Base-by-base conservation (phyloP, 1,140 invertebrate genomes). In the Arctopsyche grandis region DNA sequence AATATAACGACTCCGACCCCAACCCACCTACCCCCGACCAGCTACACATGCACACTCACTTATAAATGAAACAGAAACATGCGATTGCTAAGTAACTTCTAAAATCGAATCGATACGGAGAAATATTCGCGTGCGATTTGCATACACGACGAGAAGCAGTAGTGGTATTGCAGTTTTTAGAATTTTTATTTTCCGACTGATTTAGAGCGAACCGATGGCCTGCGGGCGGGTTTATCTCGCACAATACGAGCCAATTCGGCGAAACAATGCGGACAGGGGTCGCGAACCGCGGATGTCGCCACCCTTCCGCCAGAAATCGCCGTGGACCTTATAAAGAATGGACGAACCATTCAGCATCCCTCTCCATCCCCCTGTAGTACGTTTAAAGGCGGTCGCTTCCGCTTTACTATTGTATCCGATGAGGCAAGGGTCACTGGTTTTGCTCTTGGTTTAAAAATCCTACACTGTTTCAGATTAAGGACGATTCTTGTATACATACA, bases 11-110 rank as follows among this genome's bases (percentile, higher is more conserved):
- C 52, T 56, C 44, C 24, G 46, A 21, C 14, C 74, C 69, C 73
- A 77, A 19, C 63, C 46, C 66, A 22, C 75, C 19, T 9, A 16
- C 19, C 63, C 7, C 63, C 24, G 63, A 66, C 22, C 21, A 14
- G 48, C 9, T 69, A 77, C 75, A 77, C 75, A 77, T 77, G 69
- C 69, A 71, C 63, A 66, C 66, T 71, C 75, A 66, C 77, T 71
- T 73, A 76, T 44, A 76, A 76, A 76, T 76, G 74, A 76, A 76
- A 76, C 74, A 76, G 74, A 76, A 76, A 76, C 74, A 76, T 76
- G 74, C 74, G 74, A 76, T 76, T 76, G 74, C 74, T 58, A 76
- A 76, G 74, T 76, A 76, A 76, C 74, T 76, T 63, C 52, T 76
- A 63, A 76, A 76, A 76, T 76, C 74, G 52, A 76, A 76, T 76